These are phyloP conservation scores for Mayetiola destructor DNA, from an alignment of 2,888 invertebrate species.

Conservation along the genomic window DNA sequence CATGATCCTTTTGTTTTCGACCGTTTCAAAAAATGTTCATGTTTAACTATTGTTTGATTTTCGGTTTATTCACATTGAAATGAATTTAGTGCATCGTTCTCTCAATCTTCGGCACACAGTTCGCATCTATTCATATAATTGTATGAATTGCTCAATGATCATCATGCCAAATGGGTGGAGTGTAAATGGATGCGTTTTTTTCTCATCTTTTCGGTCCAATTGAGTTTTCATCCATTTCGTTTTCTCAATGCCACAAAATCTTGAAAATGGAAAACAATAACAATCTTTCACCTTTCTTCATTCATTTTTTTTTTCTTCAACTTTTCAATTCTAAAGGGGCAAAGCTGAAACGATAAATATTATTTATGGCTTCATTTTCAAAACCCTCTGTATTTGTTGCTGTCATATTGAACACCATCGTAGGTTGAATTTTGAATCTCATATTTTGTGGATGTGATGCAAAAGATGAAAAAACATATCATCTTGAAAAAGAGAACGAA, in stretches of 20 bases:
- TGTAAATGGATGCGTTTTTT: not conserved
- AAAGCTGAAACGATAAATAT: not conserved
- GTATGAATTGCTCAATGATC: not conserved
- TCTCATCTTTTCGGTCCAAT: not conserved
- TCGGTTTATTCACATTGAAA: too few species aligned
- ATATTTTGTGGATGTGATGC: too few species aligned
- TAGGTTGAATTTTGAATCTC: too few species aligned
- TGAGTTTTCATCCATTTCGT: too few species aligned
- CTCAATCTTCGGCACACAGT: not conserved
- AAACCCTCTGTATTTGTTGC: too few species aligned
- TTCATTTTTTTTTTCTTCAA: not conserved
- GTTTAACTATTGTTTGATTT: too few species aligned
- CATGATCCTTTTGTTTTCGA: slow-evolving; percentile 9
- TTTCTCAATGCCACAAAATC: not conserved
- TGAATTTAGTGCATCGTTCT: not conserved
- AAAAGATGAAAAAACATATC: too few species aligned
- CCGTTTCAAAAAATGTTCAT: not conserved
- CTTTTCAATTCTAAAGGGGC: not conserved
- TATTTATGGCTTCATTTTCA: slow-evolving; percentile 11
- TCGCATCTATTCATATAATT: not conserved
- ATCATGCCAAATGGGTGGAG: slow-evolving; percentile 13
- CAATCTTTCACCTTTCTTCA: slow-evolving; percentile 5
- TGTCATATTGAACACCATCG: too few species aligned
- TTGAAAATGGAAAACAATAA: slow-evolving; percentile 9
- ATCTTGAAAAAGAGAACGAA: too few species aligned